Base-by-base conservation (phyloP, 1,140 invertebrate genomes). In the Drosophila malerkotliana region DNA sequence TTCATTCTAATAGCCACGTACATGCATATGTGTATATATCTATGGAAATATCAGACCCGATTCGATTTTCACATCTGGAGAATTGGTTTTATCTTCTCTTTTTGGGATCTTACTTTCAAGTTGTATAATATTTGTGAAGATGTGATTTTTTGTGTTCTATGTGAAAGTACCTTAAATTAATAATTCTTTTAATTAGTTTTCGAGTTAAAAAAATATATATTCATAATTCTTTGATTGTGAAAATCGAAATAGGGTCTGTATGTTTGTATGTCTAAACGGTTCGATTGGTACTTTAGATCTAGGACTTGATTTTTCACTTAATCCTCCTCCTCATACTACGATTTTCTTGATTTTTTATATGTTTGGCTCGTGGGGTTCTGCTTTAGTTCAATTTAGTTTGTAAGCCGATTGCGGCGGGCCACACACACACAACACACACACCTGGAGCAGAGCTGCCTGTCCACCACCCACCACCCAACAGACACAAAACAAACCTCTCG, bases 301-400 rank as follows among this genome's bases (percentile, higher is more conserved):
- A 72, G 67, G 39, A 75, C 45, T 47, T 53, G 48, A 57, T 37
- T 75, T 62, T 55, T 18, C 18, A 18, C 18, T 18, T 18, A 18
- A 18, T 18, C 62, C 15, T 49, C 63, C 54, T 45, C 51, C 32
- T 15, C 14, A 62, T 9, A 34, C 24, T 55, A 63, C 56, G 57
- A 18, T 18, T 74, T 71, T 21, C n/a, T 34, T 73, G 53, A 62
- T 72, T 72, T 39, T 57, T 54, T 56, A 77, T 77, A 60, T 77
- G 63, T 37, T 15, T 18, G 64, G 47, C 28, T 51, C 41, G 51
- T 69, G 67, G 64, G 52, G 44, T 71, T 71, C 18, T 71, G 78
- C 58, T 81, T 87, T 87, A 88, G 78, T 85, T 85, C 78, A 85
- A 87, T 85, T 85, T 85, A 85, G 69, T 75, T 87, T 14, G 56